These are phyloP conservation scores for Peribatodes rhomboidaria DNA, from an alignment of 2,888 invertebrate species.

Conservation along the genomic window DNA sequence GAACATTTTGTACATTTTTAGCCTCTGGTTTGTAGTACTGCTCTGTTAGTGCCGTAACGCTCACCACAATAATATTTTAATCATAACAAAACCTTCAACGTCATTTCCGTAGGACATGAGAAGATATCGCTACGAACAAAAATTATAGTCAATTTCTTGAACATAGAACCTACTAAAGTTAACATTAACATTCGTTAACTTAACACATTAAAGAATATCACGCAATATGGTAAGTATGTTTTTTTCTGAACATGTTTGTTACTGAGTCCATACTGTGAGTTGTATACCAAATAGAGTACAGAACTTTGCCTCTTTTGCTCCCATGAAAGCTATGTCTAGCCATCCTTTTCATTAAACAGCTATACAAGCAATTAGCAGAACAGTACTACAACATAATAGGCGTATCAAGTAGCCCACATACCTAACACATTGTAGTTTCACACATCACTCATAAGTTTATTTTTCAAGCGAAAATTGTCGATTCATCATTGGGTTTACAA, in stretches of 20 bases:
- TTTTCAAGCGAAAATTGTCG: constrained; percentile 63
- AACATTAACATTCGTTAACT: no score
- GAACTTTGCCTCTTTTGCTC: no score
- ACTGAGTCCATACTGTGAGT: no score
- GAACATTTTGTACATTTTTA: constrained; percentile 77
- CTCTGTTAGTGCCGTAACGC: constrained; percentile 59
- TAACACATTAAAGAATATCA: no score
- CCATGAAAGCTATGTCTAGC: no score
- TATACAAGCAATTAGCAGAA: constrained; percentile 59
- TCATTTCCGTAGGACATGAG: no score
- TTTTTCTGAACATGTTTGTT: no score
- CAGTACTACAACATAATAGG: constrained; percentile 65
- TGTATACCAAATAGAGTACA: no score
- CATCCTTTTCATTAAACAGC: no score
- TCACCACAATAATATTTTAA: background rate
- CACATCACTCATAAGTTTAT: constrained; percentile 64
- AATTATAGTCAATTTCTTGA: background rate
- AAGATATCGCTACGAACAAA: no score
- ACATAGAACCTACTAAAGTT: no score
- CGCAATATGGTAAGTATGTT: no score
- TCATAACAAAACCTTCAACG: background rate
- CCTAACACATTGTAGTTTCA: constrained; percentile 63
- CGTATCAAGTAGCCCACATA: constrained; percentile 43
- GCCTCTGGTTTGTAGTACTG: constrained; percentile 75
- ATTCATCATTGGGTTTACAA: constrained; percentile 64